These are phyloP conservation scores for Rhamnusium bicolor DNA, from an alignment of 2,888 invertebrate genomes.

Conservation along the genomic window DNA sequence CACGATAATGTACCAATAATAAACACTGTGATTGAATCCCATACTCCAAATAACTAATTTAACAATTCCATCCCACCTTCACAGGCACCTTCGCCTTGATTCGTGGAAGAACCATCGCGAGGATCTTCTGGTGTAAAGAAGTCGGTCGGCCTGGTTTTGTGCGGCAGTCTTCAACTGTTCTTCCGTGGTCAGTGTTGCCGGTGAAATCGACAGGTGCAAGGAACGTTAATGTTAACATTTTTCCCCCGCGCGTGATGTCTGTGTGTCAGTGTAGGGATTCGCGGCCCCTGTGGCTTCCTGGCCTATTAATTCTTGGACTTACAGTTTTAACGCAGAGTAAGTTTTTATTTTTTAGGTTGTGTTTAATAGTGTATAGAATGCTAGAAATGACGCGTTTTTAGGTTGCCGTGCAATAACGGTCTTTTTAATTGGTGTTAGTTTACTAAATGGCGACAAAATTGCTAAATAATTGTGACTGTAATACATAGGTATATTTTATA, in stretches of 20 bases:
- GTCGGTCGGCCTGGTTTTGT: slow-evolving; percentile 55
- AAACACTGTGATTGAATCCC: slow-evolving; percentile 12
- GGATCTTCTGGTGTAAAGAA: slow-evolving; percentile 52
- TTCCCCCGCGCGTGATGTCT: slow-evolving; percentile 39
- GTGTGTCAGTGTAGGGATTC: slow-evolving; percentile 14
- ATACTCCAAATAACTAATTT: slow-evolving; percentile 26
- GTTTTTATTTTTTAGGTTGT: neutral
- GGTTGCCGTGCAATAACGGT: slow-evolving; percentile 13
- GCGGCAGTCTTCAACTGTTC: slow-evolving; percentile 51
- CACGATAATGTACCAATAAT: neutral
- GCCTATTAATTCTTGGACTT: slow-evolving; percentile 19
- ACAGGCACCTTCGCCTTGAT: slow-evolving; percentile 30
- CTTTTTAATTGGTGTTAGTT: slow-evolving; percentile 15
- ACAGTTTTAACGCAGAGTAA: slow-evolving; percentile 7
- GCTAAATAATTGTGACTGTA: neutral
- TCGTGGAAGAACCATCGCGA: slow-evolving; percentile 38
- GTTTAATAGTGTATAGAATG: neutral
- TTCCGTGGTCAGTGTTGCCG: slow-evolving; percentile 53
- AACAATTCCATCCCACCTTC: slow-evolving; percentile 22
- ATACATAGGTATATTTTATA: neutral
- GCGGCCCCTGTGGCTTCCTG: slow-evolving; percentile 20
- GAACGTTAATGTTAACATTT: slow-evolving; percentile 40
- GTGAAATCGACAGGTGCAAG: slow-evolving; percentile 39
- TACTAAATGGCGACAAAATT: neutral
- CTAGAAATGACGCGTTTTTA: neutral